These are phyloP conservation scores for Drosophila dunni DNA, from an alignment of 1,140 invertebrate species.

Conservation along the genomic window DNA sequence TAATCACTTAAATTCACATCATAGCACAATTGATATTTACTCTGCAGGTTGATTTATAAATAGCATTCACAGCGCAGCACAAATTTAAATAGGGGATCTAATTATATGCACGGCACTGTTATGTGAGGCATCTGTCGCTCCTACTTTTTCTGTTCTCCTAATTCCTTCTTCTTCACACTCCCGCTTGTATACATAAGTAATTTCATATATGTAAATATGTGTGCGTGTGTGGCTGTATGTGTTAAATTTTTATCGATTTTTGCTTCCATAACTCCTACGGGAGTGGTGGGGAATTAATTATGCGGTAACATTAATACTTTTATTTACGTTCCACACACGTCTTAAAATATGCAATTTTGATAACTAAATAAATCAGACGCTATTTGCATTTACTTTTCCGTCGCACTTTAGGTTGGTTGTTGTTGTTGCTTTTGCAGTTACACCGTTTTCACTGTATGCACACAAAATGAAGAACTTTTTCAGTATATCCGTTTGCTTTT, in stretches of 20 bases:
- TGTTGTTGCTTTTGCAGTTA: constrained; percentile 25
- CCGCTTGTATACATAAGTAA: constrained; percentile 30
- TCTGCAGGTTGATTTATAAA: constrained; percentile 13
- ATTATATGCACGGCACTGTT: constrained; percentile 52
- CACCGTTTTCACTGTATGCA: constrained; percentile 41
- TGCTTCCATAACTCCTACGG: constrained; percentile 56
- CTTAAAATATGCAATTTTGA: not conserved
- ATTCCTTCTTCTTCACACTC: constrained; percentile 36
- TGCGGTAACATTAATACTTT: constrained; percentile 22
- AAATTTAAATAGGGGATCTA: constrained; percentile 34
- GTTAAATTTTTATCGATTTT: constrained; percentile 76
- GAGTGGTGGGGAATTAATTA: constrained; percentile 33
- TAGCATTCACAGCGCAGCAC: not conserved
- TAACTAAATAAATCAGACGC: constrained; percentile 15
- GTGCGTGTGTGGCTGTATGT: constrained; percentile 37
- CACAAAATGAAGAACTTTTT: constrained; percentile 48
- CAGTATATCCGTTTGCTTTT: constrained; percentile 62
- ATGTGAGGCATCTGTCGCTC: constrained; percentile 31
- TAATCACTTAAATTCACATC: constrained; percentile 19
- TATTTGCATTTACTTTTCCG: constrained; percentile 33
- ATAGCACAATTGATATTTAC: constrained; percentile 15
- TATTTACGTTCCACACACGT: constrained; percentile 3
- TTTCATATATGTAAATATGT: constrained; percentile 28
- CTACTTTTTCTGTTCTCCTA: constrained; percentile 55
- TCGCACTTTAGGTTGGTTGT: constrained; percentile 40